Base-by-base conservation (phyloP, 2,888 invertebrate genomes). In the Synanthedon vespiformis region DNA sequence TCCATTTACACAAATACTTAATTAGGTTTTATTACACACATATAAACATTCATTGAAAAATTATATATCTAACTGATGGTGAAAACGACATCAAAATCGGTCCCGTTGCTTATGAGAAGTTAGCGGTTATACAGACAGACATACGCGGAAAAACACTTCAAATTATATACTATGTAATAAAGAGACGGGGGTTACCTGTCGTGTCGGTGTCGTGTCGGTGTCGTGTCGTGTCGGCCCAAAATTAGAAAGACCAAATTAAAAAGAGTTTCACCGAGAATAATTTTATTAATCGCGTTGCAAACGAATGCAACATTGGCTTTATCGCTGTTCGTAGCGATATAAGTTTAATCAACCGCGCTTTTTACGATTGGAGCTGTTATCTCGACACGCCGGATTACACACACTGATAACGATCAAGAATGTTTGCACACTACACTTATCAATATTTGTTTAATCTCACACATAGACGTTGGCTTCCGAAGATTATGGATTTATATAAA, bases 321-420 rank as follows among this genome's bases (percentile, higher is more conserved):
- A 64, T 61, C 55, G 58, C 56, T 52, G 51, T 56, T 56, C 51
- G 54, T 54, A 61, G 60, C 69, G 73, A 76, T 74, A 76, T 73
- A 61, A 58, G 65, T 70, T 72, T 79, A 83, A 85, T 85, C 85
- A 76, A 72, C 76, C 73, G 75, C 79, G 79, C 81, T 84, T 86
- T 84, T 85, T 85, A 84, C 79, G 83, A 85, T 80, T 72, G 18
- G 18, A 62, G 59, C 61, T 57, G 60, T 75, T 83, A 83, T 70
- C 61, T 69, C 70, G 84, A 86, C 85, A 86, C 74, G 84, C 67
- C 68, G 85, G 85, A 86, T 86, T 86, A 86, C 85, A 84, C 64
- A 73, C 58, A 55, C 52, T 68, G 85, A 85, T 86, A 82, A 65
- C 67, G 67, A 85, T 85, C 84, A 70, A 70, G 70, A 70, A 70